Evolutionary conservation across 2,888 invertebrate genomes (phyloP), one percentile per base, ranked within the genome.

Genomic region (Herminia tarsipennalis): DNA sequence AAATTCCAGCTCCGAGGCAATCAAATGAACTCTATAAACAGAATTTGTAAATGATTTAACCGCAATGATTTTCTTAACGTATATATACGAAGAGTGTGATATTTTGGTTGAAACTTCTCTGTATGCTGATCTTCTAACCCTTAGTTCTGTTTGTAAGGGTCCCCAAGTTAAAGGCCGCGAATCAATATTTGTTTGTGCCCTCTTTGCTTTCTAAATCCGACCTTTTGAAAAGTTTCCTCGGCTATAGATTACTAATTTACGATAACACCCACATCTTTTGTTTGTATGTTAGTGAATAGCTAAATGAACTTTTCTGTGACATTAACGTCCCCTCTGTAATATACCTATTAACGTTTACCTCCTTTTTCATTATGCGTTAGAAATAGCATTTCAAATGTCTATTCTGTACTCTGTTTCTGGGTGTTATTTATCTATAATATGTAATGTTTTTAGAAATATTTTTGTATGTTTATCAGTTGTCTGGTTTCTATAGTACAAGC

Each of bases 171-270:
- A 70, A 66, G 75, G 68, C 56, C 70, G 61, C 56, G 72, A 77
- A 78, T 81, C 81, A 85, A 85, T 84, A 82, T 85, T 84, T 82
- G 79, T 59, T 56, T 67, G 62, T 64, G 64, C 69, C 73, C 80
- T 74, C 64, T 70, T 70, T 70, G 68, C 73, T 70, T 79, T 76
- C 70, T 72, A 75, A 79, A 81, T 78, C 78, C 76, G 68, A 76
- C 73, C 79, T 73, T 73, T 65, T 49, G 32, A 46, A 57, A 67
- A 73, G 66, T 78, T 75, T 66, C 50, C 62, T 60, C 60, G 54
- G 46, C 52, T 64, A 60, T 57, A 58, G 58, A 62, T 76, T 70
- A 64, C 54, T 66, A 65, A 67, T 64, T 64, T 66, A 63, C 55
- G 46, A 48, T 49, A 54, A 42, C 52, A 47, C 30, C 36, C 34